phyloP scores from a whole-genome alignment of 2,888 invertebrate genomes.

The Lapara coniferarum region DNA sequence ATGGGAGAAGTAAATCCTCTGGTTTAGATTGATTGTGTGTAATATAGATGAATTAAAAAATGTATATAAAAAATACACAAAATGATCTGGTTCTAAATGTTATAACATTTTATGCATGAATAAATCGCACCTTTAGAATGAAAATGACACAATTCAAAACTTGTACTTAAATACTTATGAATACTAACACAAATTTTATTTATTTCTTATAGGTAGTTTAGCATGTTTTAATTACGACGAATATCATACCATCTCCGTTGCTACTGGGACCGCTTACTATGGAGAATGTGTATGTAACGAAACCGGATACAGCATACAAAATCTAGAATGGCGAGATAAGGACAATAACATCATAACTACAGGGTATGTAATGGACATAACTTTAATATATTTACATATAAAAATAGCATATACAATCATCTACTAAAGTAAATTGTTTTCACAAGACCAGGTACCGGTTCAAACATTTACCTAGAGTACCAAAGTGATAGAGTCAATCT shows the following conservation, averaged over 20 bases:
- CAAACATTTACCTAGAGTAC: conserved; percentile 60
- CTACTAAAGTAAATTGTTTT: conserved; percentile 67
- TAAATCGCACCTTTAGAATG: too few relatives aligned
- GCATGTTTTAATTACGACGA: conserved; percentile 58
- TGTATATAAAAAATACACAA: too few relatives aligned
- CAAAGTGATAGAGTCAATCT: conserved; percentile 52
- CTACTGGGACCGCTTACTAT: conserved; percentile 57
- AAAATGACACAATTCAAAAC: too few relatives aligned
- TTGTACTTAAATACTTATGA: background rate
- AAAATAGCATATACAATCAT: background rate
- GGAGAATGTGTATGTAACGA: conserved; percentile 62
- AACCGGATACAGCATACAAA: conserved; percentile 41
- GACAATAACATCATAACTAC: conserved; percentile 47
- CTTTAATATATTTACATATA: conserved; percentile 26
- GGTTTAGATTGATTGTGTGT: too few relatives aligned
- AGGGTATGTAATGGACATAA: conserved; percentile 59
- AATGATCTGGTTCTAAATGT: too few relatives aligned
- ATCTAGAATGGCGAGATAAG: conserved; percentile 60
- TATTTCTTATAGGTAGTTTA: conserved; percentile 53
- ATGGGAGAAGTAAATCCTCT: background rate
- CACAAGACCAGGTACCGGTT: conserved; percentile 76
- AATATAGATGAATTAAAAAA: too few relatives aligned
- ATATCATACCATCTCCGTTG: conserved; percentile 40
- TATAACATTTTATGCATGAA: too few relatives aligned
- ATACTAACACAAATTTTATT: background rate